Conservation (phyloP, 2,888 invertebrate genomes). For the Acronicta leporina region DNA sequence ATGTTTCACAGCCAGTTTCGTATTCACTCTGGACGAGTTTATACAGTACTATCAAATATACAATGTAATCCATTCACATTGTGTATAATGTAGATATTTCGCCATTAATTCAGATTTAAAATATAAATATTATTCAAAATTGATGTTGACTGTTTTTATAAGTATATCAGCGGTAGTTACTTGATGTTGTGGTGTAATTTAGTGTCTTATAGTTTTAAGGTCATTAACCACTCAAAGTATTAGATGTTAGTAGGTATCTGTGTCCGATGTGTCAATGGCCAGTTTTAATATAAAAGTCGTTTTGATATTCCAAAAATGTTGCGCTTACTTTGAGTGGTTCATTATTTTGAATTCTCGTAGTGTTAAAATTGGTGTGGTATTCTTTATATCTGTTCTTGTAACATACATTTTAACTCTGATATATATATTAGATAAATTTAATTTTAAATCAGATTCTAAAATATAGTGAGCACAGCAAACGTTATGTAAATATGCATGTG, state of each 20-base stretch:
- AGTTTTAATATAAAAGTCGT: conserved; percentile 55
- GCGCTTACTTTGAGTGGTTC: conserved; percentile 79
- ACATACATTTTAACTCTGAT: conserved; percentile 77
- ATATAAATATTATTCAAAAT: conserved; percentile 87
- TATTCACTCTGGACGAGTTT: conserved; percentile 68
- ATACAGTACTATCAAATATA: conserved; percentile 75
- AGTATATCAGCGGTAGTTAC: conserved; percentile 88
- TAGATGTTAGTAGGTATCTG: conserved; percentile 33
- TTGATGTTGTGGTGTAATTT: conserved; percentile 90
- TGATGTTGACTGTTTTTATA: conserved; percentile 90
- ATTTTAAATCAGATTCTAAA: conserved; percentile 82
- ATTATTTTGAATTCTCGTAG: conserved; percentile 85
- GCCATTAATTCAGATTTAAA: conserved; percentile 86
- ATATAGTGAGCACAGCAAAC: conserved; percentile 80
- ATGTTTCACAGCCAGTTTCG: conserved; percentile 58
- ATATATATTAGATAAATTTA: conserved; percentile 71
- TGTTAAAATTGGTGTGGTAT: conserved; percentile 87
- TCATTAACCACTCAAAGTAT: conserved; percentile 77
- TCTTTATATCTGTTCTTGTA: conserved; percentile 85
- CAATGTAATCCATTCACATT: conserved; percentile 73
- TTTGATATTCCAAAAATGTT: conserved; percentile 46
- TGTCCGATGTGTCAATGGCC: conserved; percentile 45
- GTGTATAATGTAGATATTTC: conserved; percentile 88
- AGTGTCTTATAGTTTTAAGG: conserved; percentile 87
- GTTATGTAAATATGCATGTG: conserved; percentile 83